Percentiles rank a stretch among this genome's conserved stretches.
These are phyloP conservation scores for Tetramorium bicarinatum DNA, from an alignment of 2,888 invertebrate genomes.

Conservation along the genomic window DNA sequence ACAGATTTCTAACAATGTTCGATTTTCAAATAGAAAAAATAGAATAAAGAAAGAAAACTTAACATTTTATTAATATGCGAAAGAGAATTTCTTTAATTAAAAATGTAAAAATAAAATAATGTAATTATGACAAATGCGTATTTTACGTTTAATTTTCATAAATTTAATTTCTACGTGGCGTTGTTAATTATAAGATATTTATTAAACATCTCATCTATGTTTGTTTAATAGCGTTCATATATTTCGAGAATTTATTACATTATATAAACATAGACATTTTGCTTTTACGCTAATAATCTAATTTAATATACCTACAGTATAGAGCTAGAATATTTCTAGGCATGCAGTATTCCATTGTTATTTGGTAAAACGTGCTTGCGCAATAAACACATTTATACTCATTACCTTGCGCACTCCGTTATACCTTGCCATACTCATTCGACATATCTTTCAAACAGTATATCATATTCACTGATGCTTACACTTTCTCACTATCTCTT, in stretches of 20 bases:
- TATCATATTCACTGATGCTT: conserved; percentile 15
- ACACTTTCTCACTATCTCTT: conserved; percentile 29
- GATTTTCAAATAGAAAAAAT: background rate
- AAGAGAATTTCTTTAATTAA: background rate
- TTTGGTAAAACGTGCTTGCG: conserved; percentile 78
- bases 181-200: background rate
- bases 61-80: conserved; percentile 8
- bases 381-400: conserved; percentile 70
- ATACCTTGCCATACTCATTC: conserved; percentile 24
- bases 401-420: conserved; percentile 44
- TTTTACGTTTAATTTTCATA: background rate
- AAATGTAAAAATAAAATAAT: background rate
- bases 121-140: background rate
- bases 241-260: conserved; percentile 81
- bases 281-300: conserved; percentile 75
- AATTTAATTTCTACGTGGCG: background rate
- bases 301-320: conserved; percentile 72
- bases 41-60: background rate
- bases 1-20: background rate
- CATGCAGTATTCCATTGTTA: conserved; percentile 80
- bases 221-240: conserved; percentile 79
- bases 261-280: conserved; percentile 83
- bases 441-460: conserved; percentile 45
- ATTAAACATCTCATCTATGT: conserved; percentile 76
- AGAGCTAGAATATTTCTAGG: conserved; percentile 73